Conservation (phyloP, 92 coral and sea anemone species). For the Porites cylindrica region DNA sequence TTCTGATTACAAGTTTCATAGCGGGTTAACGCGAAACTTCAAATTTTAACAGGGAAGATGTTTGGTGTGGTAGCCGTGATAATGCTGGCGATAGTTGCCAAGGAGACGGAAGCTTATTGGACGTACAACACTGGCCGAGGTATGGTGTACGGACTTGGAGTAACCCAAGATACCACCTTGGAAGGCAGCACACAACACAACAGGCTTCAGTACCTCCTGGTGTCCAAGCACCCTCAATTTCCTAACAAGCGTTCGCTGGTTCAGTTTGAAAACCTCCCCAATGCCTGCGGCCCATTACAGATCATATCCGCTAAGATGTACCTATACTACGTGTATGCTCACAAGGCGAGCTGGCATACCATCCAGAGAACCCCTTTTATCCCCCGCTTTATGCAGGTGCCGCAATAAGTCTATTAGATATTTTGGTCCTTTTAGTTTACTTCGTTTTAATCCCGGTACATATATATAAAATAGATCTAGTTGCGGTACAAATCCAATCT, state of each 20-base stretch:
- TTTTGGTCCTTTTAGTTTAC: too few relatives aligned
- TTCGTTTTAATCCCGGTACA: too few relatives aligned
- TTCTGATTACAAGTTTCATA: too few relatives aligned
- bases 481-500: too few relatives aligned
- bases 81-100: conserved; percentile 47
- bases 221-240: conserved; percentile 64
- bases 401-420: too few relatives aligned
- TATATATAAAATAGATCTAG: too few relatives aligned
- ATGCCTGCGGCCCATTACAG: not conserved
- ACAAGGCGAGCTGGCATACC: conserved; percentile 49
- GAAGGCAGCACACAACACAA: conserved; percentile 57
- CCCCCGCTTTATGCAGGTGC: conserved; percentile 44
- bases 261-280: conserved; percentile 34
- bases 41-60: not conserved
- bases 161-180: conserved; percentile 58
- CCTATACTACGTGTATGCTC: conserved; percentile 62
- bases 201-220: conserved; percentile 42
- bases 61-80: conserved; percentile 10
- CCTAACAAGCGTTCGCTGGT: conserved; percentile 22
- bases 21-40: too few relatives aligned
- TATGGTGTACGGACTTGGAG: conserved; percentile 46
- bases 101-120: not conserved
- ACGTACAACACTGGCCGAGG: conserved; percentile 59
- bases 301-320: conserved; percentile 64
- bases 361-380: conserved; percentile 28